Percentiles rank a stretch among this genome's conserved stretches.
These are phyloP conservation scores for Otis tarda DNA, from an alignment of 2,113 vertebrate genomes.

Conservation along the genomic window DNA sequence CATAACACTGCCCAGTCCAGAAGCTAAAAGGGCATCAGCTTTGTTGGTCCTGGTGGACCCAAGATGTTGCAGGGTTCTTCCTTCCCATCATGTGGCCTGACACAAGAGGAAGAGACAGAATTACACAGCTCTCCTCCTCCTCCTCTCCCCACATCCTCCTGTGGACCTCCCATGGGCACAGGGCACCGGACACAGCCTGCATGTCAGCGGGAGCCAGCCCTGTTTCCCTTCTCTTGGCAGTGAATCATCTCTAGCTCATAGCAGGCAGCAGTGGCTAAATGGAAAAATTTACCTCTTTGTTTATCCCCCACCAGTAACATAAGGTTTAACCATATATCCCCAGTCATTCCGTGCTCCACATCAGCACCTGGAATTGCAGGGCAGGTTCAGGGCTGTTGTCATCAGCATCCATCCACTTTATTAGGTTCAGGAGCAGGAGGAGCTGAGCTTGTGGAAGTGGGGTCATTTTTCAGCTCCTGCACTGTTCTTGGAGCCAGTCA, in stretches of 20 bases:
- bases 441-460: neutral
- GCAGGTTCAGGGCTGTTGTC: neutral
- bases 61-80: neutral
- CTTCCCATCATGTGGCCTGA: neutral
- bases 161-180: neutral
- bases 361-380: neutral
- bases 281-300: conserved; percentile 32
- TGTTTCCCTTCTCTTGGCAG: neutral
- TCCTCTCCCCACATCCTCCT: neutral
- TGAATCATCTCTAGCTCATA: conserved; percentile 17
- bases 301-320: neutral
- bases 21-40: neutral
- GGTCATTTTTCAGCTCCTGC: neutral
- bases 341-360: neutral
- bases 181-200: neutral
- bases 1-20: neutral
- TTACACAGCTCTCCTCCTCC: neutral
- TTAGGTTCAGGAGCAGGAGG: neutral
- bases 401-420: neutral
- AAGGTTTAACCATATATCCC: neutral
- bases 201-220: neutral
- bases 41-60: neutral
- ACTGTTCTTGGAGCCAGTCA: neutral
- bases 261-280: neutral
- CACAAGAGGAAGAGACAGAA: neutral